Percentiles rank a stretch among this genome's conserved stretches.
Conservation (phyloP, 2,888 invertebrate genomes). For the Lingula anatina region DNA sequence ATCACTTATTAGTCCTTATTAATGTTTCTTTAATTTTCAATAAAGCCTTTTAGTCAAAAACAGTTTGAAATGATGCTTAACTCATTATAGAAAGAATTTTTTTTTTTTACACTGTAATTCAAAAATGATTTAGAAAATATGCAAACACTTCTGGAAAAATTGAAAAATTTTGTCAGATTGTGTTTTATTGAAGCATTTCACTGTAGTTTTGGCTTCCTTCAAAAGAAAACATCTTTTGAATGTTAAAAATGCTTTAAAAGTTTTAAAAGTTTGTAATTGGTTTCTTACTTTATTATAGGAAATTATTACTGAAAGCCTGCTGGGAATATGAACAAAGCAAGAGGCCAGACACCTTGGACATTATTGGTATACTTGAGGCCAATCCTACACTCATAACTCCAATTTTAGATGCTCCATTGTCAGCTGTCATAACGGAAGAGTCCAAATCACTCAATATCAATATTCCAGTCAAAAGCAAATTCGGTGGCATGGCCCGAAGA, state of each 20-base stretch:
- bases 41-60: no score
- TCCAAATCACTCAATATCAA: slow-evolving; percentile 58
- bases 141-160: no score
- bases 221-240: no score
- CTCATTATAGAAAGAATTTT: no score
- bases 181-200: background rate
- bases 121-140: no score
- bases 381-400: slow-evolving; percentile 73
- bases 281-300: slow-evolving; percentile 56
- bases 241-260: no score
- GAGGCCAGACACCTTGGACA: slow-evolving; percentile 72
- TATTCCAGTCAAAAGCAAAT: slow-evolving; percentile 28
- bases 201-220: background rate
- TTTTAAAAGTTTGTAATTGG: background rate
- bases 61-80: no score
- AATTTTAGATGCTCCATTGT: slow-evolving; percentile 71
- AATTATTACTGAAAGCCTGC: slow-evolving; percentile 71
- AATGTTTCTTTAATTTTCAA: no score
- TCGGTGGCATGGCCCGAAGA: no score
- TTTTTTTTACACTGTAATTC: no score
- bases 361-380: slow-evolving; percentile 75
- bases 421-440: slow-evolving; percentile 67
- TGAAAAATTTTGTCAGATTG: background rate
- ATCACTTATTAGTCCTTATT: no score
- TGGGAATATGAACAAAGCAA: slow-evolving; percentile 69